Conservation (phyloP, 2,888 invertebrate species). For the Apantesis nais region DNA sequence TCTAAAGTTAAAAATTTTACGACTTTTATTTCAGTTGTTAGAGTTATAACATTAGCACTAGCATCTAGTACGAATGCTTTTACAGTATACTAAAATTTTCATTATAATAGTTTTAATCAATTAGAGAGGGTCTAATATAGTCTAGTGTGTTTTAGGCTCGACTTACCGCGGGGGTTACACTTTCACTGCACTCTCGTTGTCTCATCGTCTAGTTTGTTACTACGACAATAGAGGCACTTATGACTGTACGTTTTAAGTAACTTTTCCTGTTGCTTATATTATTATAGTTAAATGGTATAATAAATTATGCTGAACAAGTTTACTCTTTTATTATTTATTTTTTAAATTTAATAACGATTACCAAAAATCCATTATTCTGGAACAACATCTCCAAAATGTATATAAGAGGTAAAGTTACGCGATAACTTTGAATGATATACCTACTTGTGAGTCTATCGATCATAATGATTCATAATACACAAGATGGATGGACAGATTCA, state of each 20-base stretch:
- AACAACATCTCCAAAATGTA: background rate
- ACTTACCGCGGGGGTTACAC: background rate
- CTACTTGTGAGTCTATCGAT: background rate
- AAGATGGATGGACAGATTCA: conserved; percentile 2
- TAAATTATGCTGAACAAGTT: background rate
- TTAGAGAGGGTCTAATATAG: background rate
- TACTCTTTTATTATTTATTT: background rate
- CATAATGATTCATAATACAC: background rate
- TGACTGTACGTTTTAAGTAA: background rate
- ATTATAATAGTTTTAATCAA: conserved; percentile 1
- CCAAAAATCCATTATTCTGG: background rate
- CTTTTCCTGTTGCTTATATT: background rate
- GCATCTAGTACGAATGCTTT: background rate
- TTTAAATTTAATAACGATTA: background rate
- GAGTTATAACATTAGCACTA: background rate
- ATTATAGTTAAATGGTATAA: background rate
- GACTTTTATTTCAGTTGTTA: background rate
- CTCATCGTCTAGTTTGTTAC: background rate
- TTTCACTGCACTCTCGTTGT: background rate
- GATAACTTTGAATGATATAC: background rate
- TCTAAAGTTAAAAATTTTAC: background rate
- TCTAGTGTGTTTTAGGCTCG: background rate
- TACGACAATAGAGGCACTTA: background rate
- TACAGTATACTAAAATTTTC: background rate
- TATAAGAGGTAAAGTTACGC: background rate